Evolutionary conservation across 2,113 vertebrate species (phyloP).

Genomic region (Ochotona princeps): DNA sequence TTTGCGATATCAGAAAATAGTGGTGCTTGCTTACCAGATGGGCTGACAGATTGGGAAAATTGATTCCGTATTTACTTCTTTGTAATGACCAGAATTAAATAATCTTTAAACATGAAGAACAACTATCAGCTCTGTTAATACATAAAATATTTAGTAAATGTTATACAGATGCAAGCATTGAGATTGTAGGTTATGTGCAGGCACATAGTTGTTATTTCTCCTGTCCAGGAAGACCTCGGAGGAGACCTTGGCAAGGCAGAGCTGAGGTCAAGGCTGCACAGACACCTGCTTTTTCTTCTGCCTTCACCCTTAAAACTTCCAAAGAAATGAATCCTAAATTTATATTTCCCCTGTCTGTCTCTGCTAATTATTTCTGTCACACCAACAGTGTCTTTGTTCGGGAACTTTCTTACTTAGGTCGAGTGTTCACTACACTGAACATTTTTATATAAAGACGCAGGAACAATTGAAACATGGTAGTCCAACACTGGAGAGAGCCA

Average conservation of each 20-base stretch:
- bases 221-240: not conserved
- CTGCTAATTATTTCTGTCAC: not conserved
- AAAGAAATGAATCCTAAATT: slow-evolving; percentile 9
- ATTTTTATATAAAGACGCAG: not conserved
- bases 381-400: not conserved
- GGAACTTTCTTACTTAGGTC: not conserved
- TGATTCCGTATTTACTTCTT: not conserved
- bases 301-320: not conserved
- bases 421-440: not conserved
- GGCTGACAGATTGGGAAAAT: not conserved
- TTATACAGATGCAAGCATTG: not conserved
- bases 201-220: not conserved
- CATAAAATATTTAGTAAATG: not conserved
- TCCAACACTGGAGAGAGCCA: not conserved
- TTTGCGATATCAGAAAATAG: too few species aligned
- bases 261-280: not conserved
- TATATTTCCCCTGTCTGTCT: not conserved
- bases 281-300: not conserved
- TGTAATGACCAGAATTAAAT: not conserved
- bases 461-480: not conserved
- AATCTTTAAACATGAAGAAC: not conserved
- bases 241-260: not conserved
- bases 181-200: not conserved
- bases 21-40: not conserved
- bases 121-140: not conserved